These are phyloP conservation scores for Agonopterix arenella DNA, from an alignment of 2,888 invertebrate species.

Conservation along the genomic window DNA sequence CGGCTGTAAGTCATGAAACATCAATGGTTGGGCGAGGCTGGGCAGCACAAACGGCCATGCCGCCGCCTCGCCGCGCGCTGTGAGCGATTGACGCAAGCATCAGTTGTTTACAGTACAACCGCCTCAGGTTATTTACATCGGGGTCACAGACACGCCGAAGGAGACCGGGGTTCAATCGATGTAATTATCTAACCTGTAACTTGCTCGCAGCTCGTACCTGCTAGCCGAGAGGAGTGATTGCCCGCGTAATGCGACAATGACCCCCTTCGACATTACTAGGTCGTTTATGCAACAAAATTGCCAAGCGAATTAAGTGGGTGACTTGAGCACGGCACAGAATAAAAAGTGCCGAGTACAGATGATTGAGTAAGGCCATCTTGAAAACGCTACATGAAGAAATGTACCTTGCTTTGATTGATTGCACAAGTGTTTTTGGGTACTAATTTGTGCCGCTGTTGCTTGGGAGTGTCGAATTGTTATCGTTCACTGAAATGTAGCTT, in stretches of 20 bases:
- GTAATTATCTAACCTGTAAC: slow-evolving; percentile 62
- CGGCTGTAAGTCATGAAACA: slow-evolving; percentile 37
- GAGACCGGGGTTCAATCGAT: slow-evolving; percentile 65
- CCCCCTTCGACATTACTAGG: slow-evolving; percentile 66
- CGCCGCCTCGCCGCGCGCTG: slow-evolving; percentile 24
- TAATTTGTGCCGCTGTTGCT: slow-evolving; percentile 9
- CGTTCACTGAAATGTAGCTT: slow-evolving; percentile 31
- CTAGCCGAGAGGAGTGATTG: slow-evolving; percentile 26
- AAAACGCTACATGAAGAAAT: slow-evolving; percentile 25
- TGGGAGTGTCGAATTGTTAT: slow-evolving; percentile 39
- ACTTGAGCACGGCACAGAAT: slow-evolving; percentile 10
- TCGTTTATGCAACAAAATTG: slow-evolving; percentile 69
- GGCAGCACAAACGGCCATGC: too few relatives aligned
- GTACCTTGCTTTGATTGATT: slow-evolving; percentile 23
- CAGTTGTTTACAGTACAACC: slow-evolving; percentile 69
- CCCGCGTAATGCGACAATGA: slow-evolving; percentile 63
- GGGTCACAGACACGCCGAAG: slow-evolving; percentile 74
- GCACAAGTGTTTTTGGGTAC: slow-evolving; percentile 25
- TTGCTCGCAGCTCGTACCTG: slow-evolving; percentile 32
- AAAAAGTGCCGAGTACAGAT: slow-evolving; percentile 14
- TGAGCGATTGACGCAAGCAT: slow-evolving; percentile 68
- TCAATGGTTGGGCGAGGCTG: slow-evolving; percentile 37
- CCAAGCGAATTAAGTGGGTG: slow-evolving; percentile 53
- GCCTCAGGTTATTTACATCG: slow-evolving; percentile 75
- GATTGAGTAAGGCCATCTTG: slow-evolving; percentile 51